Base-by-base conservation (phyloP, 2,888 invertebrate genomes). In the Julus scandinavius region DNA sequence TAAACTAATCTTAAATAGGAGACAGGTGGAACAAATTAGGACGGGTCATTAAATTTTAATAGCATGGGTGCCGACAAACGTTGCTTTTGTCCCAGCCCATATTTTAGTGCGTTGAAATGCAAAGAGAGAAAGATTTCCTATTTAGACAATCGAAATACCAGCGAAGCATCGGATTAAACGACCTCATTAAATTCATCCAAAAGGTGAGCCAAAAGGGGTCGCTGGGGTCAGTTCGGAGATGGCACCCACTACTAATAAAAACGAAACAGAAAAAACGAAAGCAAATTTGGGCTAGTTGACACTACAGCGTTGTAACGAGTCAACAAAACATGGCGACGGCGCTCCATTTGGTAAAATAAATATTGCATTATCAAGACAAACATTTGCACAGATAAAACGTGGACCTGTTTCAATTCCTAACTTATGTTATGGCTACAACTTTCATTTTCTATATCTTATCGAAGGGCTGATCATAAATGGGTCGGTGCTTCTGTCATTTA, bases 1-100 rank as follows among this genome's bases (percentile, higher is more conserved):
- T 13, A 7, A n/a, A 58, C 3, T n/a, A 58, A 58, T 58, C 58
- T 58, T n/a, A 6, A 58, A 58, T 58, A 58, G 58, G 58, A 29
- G 58, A 58, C 58, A 58, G n/a, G n/a, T 58, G 58, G n/a, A 17
- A 58, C 58, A 84, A 84, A 84, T 84, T 84, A 41, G 84, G 41
- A 84, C 84, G 41, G 38, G 84, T 84, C 84, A 38, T 84, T 84
- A 84, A 84, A 84, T 15, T 84, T 41, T 41, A 84, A 84, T 84
- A n/a, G n/a, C n/a, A 29, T n/a, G 38, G 6, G 38, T 41, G 84
- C 84, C 38, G 41, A 17, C 84, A 84, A 84, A 84, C 38, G 7
- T 6, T 9, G 15, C 38, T 17, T 15, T 15, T 38, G 9, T 38
- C 38, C 38, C 80, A 80, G 29, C 29, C 29, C 84, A 84, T 84